phyloP scores from a whole-genome alignment of 2,113 vertebrate genomes.

The Panthera leo region DNA sequence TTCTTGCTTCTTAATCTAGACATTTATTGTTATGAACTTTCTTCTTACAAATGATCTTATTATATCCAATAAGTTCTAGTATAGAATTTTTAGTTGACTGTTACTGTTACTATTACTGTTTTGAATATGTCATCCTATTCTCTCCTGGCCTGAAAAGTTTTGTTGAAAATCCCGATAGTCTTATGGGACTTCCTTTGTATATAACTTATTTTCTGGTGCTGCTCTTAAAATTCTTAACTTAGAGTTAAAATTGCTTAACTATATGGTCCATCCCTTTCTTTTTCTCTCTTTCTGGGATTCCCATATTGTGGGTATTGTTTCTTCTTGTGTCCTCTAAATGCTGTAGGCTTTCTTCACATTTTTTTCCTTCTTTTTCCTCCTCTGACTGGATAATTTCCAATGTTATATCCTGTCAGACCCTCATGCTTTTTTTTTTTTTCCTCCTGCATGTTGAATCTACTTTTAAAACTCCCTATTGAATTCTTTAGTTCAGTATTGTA shows the following conservation, averaged over 20 bases:
- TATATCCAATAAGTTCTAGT: neutral
- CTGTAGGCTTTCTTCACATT: neutral
- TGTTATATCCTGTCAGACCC: neutral
- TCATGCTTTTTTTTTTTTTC: neutral
- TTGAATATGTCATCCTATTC: neutral
- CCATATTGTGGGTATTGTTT: neutral
- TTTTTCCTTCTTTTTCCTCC: neutral
- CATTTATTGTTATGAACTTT: neutral
- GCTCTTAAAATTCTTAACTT: neutral
- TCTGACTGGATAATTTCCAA: neutral
- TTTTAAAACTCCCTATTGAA: neutral
- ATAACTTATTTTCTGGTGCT: neutral
- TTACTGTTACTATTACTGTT: neutral
- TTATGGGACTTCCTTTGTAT: neutral
- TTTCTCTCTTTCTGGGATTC: neutral
- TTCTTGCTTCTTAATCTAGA: neutral
- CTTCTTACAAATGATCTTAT: neutral
- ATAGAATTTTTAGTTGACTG: neutral
- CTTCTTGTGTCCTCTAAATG: neutral
- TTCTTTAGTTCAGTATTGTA: neutral
- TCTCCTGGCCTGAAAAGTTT: neutral
- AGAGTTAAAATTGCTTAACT: neutral
- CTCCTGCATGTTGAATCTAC: neutral
- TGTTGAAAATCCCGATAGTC: neutral
- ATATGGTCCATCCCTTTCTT: neutral